phyloP scores from a whole-genome alignment of 2,888 invertebrate species.

The Lysandra coridon region DNA sequence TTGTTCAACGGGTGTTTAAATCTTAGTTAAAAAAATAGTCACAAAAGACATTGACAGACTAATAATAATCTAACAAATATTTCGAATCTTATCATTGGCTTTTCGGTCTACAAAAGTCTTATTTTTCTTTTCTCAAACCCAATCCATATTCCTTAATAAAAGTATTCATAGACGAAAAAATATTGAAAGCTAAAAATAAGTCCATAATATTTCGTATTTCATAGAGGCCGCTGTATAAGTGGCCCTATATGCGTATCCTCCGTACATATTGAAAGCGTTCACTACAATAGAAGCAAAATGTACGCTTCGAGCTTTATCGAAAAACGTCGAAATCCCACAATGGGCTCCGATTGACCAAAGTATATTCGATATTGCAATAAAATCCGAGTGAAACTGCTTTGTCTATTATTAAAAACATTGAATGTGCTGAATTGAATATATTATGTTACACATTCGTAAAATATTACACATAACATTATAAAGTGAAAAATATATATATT shows the following conservation, averaged over 20 bases:
- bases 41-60: too few relatives aligned
- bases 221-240: constrained; percentile 7
- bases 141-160: neutral
- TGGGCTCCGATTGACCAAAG: constrained; percentile 29
- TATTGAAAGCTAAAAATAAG: constrained; percentile 4
- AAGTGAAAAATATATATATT: too few relatives aligned
- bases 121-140: too few relatives aligned
- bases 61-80: too few relatives aligned
- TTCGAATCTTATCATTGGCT: neutral
- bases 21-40: too few relatives aligned
- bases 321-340: constrained; percentile 30
- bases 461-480: too few relatives aligned
- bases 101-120: neutral
- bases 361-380: constrained; percentile 21
- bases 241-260: constrained; percentile 19
- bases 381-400: constrained; percentile 4
- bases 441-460: neutral
- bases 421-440: neutral
- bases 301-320: constrained; percentile 31
- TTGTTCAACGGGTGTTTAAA: too few relatives aligned
- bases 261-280: constrained; percentile 30
- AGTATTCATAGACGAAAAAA: constrained; percentile 11
- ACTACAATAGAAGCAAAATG: constrained; percentile 31
- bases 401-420: constrained; percentile 12
- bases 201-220: constrained; percentile 6